Evolutionary conservation across 1,140 invertebrate species (phyloP).

Genomic region (Agrilus planipennis): DNA sequence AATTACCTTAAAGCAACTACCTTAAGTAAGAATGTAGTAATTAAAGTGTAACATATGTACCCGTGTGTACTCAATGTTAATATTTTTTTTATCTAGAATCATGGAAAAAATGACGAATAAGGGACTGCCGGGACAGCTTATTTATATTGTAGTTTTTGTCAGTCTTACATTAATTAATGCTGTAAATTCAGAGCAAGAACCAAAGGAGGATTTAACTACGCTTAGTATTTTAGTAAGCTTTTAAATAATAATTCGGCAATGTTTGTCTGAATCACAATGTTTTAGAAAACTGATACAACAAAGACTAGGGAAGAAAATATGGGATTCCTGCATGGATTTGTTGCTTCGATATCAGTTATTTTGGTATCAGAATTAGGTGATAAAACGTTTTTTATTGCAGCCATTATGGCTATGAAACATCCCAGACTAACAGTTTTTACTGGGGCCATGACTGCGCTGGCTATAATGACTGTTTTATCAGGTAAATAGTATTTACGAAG

Average conservation of each 20-base stretch:
- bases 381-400: constrained; percentile 99
- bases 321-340: constrained; percentile 87
- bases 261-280: background rate
- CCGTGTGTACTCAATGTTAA: no score
- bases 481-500: constrained; percentile 45
- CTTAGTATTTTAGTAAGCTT: background rate
- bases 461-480: constrained; percentile 90
- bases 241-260: background rate
- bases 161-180: constrained; percentile 1
- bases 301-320: constrained; percentile 29
- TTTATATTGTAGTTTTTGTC: no score
- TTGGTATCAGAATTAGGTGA: constrained; percentile 96
- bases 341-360: constrained; percentile 91
- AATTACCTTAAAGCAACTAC: no score
- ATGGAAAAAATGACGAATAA: no score
- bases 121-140: no score
- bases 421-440: constrained; percentile 82
- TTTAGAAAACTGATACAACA: background rate
- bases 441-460: constrained; percentile 85
- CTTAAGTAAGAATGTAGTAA: no score
- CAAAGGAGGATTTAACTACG: constrained; percentile 1
- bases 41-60: no score
- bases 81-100: no score
- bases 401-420: constrained; percentile 99
- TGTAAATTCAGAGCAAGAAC: constrained; percentile 6